Evolutionary conservation across 2,888 invertebrate species (phyloP), one percentile per base, ranked within the genome.

Genomic region (Teleogryllus oceanicus): DNA sequence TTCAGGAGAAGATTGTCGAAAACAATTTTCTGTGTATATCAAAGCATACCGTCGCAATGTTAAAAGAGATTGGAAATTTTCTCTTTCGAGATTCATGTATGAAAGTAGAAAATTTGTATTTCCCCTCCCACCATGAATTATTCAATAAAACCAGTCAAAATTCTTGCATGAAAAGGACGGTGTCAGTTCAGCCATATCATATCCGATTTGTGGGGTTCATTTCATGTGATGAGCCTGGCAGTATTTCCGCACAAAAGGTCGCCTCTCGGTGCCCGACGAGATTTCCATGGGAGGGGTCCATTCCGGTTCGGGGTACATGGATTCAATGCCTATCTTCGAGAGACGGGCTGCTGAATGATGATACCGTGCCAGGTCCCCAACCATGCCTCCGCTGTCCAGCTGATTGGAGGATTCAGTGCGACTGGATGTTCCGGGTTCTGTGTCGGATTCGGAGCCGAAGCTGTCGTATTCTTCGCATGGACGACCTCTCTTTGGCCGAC

Each of bases 371-470:
- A 81, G 3, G 74, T 81, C 81, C 5, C 80, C 80, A 4, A 62
- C 13, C 16, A 62, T n/a, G 62, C 62, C 21, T 49, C 74, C 49
- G 77, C 20, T 83, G 78, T 83, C 83, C 49, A 83, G 78, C 37
- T 83, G 83, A 76, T 83, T 83, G n/a, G 83, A 83, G n/a, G 83
- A 83, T 81, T 83, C 83, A 20, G 83, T 83, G 20, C 83, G 82
- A 76, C 83, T 83, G 24, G 82, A 83, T 13, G 83, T 83, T 2
- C 83, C 83, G 21, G 83, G 83, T 50, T 83, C 83, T 49, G 83
- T 83, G 75, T 83, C 83, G 18, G 83, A 83, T 77, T 83, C 83
- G 13, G 83, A 83, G 12, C 81, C 82, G 75, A 82, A 82, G 77
- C 83, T 83, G 79, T 83, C 83, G 78, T 83, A 81, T 50, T 83